Evolutionary conservation across 2,797 vertebrate species (phyloP).

Genomic region (Ptychadena robeensis): DNA sequence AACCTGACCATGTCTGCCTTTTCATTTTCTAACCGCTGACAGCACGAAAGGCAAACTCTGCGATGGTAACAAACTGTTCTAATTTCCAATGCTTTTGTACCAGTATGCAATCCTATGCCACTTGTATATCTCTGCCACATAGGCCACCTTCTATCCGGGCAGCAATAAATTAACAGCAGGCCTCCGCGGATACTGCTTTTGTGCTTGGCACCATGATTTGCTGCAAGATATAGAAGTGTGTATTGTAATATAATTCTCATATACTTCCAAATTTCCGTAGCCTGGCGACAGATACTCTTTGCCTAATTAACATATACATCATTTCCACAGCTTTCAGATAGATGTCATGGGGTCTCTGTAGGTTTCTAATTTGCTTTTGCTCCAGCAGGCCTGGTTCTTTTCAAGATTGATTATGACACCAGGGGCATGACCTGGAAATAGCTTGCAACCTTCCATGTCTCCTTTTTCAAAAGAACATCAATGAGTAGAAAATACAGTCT

Average conservation of each 20-base stretch:
- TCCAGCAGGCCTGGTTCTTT: too few relatives aligned
- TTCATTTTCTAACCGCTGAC: not conserved
- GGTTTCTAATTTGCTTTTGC: not conserved
- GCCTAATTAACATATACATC: not conserved
- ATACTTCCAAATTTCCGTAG: not conserved
- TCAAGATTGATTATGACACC: not conserved
- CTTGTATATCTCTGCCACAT: not conserved
- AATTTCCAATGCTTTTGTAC: too few relatives aligned
- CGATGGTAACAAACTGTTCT: too few relatives aligned
- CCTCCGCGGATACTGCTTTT: too few relatives aligned
- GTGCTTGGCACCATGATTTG: too few relatives aligned
- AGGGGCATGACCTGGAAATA: slow-evolving; percentile 3
- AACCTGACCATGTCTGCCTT: not conserved
- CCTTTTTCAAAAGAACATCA: too few relatives aligned
- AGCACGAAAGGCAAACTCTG: not conserved
- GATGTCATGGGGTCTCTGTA: too few relatives aligned
- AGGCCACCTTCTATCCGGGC: not conserved
- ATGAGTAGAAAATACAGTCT: too few relatives aligned
- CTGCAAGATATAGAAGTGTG: not conserved
- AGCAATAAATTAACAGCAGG: too few relatives aligned
- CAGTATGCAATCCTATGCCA: too few relatives aligned
- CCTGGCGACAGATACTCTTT: too few relatives aligned
- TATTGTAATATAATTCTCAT: not conserved
- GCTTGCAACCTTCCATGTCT: not conserved
- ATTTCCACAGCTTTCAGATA: not conserved